Percentiles rank a stretch among this genome's conserved stretches.
phyloP scores from a whole-genome alignment of 2,797 vertebrate species.

The Tinamus major region DNA sequence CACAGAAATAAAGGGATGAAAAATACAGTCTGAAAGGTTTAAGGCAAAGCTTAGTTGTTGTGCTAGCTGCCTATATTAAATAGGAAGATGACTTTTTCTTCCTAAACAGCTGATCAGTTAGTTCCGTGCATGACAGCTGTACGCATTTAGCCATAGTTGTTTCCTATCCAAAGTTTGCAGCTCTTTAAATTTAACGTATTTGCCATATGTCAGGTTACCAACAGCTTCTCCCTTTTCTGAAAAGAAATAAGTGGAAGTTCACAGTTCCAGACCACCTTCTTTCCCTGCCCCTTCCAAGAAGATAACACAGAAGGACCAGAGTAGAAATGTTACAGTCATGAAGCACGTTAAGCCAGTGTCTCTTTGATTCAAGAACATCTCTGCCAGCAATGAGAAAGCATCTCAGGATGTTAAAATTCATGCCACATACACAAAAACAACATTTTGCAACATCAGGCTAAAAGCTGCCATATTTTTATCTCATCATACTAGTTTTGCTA shows the following conservation, averaged over 20 bases:
- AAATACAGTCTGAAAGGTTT: background rate
- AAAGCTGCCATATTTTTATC: background rate
- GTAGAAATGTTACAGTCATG: background rate
- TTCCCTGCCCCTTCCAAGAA: background rate
- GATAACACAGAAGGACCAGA: background rate
- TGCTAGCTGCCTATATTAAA: background rate
- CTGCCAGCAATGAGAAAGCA: background rate
- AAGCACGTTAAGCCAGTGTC: background rate
- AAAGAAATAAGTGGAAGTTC: background rate
- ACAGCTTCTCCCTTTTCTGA: background rate
- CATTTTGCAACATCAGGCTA: background rate
- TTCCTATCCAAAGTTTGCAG: background rate
- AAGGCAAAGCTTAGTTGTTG: background rate
- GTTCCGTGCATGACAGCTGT: slow-evolving; percentile 3
- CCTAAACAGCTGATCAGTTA: background rate
- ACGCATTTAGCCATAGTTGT: background rate
- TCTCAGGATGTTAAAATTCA: background rate
- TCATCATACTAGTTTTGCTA: background rate
- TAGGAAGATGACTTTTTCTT: background rate
- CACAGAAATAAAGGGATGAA: background rate
- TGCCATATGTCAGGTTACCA: slow-evolving; percentile 3
- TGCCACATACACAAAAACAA: background rate
- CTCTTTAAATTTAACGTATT: slow-evolving; percentile 23
- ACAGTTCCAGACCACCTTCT: background rate
- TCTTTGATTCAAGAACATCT: background rate